Evolutionary conservation across 2,888 invertebrate species (phyloP).

Genomic region (Cryptocheilus praepositus): DNA sequence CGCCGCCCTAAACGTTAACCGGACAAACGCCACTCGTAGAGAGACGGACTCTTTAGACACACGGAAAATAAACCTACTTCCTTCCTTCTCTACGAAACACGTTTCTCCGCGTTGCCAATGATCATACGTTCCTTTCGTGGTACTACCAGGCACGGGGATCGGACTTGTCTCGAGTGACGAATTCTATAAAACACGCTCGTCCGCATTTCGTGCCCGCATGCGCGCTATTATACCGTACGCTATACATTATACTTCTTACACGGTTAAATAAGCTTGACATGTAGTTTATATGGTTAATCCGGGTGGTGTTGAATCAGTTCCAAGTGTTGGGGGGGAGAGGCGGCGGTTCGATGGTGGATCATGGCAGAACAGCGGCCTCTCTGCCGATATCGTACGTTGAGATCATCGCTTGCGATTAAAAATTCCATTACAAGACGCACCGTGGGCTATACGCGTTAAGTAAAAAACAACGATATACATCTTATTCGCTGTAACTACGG

Average conservation of each 20-base stretch:
- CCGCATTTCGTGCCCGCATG: no score
- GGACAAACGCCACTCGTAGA: no score
- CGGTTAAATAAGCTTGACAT: conserved; percentile 46
- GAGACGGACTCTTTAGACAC: no score
- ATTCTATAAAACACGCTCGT: background rate
- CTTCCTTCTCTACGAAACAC: conserved; percentile 3
- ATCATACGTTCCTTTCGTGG: background rate
- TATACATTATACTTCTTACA: conserved; percentile 53
- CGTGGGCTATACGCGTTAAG: background rate
- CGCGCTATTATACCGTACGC: conserved; percentile 37
- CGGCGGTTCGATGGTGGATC: conserved; percentile 31
- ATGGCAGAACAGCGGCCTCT: background rate
- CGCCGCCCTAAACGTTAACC: no score
- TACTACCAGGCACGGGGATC: no score
- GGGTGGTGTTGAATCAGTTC: conserved; percentile 59
- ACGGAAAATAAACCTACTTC: conserved; percentile 1
- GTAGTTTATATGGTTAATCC: conserved; percentile 59
- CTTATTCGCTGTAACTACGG: background rate
- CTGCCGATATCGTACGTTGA: conserved; percentile 66
- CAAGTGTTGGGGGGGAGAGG: conserved; percentile 58
- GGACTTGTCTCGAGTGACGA: no score
- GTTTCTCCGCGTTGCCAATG: background rate
- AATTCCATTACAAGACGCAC: conserved; percentile 32
- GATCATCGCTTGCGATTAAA: conserved; percentile 50
- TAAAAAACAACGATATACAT: conserved; percentile 6